Percentiles rank a stretch among this genome's conserved stretches.
phyloP scores from a whole-genome alignment of 2,888 invertebrate genomes.

The Tipula lateralis region DNA sequence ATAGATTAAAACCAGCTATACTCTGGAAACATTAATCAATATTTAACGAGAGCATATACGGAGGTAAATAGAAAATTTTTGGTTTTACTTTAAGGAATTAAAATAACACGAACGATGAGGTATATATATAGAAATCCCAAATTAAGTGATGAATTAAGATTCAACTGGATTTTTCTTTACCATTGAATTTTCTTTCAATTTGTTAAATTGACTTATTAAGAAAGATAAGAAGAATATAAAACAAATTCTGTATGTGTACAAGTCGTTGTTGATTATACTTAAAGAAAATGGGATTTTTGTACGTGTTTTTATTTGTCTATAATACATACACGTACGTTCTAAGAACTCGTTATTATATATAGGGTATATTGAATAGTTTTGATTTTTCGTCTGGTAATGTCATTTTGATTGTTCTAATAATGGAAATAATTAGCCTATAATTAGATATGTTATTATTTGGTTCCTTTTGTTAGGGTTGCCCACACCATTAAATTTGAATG shows the following conservation, averaged over 20 bases:
- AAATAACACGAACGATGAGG: not conserved
- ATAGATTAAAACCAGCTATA: not conserved
- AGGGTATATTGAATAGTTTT: not conserved
- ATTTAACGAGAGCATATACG: not conserved
- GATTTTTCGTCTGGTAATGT: not conserved
- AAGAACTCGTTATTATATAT: not conserved
- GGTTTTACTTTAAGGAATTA: not conserved
- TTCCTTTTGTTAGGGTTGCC: no score
- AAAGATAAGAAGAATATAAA: not conserved
- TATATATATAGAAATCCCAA: not conserved
- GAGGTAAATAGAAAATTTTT: not conserved
- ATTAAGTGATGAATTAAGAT: not conserved
- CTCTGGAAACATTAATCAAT: not conserved
- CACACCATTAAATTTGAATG: no score
- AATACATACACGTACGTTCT: no score
- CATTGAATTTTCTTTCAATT: not conserved
- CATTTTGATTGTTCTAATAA: not conserved
- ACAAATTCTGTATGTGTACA: not conserved
- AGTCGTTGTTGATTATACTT: not conserved
- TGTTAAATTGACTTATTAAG: slow-evolving; percentile 15
- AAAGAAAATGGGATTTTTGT: not conserved
- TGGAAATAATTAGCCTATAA: not conserved
- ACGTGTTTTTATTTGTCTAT: not conserved
- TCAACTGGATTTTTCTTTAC: not conserved
- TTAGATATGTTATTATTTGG: not conserved